phyloP scores from a whole-genome alignment of 2,797 vertebrate genomes.

The Pseudocheirus occidentalis region DNA sequence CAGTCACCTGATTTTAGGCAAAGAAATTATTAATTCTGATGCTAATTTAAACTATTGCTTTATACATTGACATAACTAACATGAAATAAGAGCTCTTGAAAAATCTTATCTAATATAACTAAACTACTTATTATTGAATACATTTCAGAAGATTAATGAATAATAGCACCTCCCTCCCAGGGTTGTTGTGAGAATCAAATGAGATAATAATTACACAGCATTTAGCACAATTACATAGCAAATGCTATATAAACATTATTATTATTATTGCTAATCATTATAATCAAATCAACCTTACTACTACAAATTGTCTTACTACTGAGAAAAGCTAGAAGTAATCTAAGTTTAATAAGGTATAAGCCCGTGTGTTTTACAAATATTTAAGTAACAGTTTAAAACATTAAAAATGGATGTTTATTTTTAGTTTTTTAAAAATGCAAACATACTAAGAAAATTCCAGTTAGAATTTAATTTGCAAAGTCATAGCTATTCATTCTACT shows the following conservation, averaged over 20 bases:
- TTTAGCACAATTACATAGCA: background rate
- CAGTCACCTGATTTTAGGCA: slow-evolving; percentile 31
- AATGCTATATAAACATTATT: background rate
- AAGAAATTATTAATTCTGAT: slow-evolving; percentile 40
- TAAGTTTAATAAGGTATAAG: background rate
- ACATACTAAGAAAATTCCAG: background rate
- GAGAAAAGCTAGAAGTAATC: background rate
- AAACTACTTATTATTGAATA: background rate
- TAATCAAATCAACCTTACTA: background rate
- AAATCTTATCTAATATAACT: background rate
- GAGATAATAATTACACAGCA: background rate
- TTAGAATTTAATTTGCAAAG: slow-evolving; percentile 48
- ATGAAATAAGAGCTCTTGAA: background rate
- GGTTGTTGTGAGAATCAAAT: background rate
- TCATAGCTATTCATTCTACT: slow-evolving; percentile 42
- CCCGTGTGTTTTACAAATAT: background rate
- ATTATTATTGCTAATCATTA: too few species aligned
- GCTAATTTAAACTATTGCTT: slow-evolving; percentile 40
- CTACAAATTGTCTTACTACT: background rate
- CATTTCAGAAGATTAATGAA: background rate
- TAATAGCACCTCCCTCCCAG: background rate
- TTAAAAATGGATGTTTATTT: slow-evolving; percentile 32
- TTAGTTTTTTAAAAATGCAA: slow-evolving; percentile 1
- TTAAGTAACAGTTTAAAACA: background rate
- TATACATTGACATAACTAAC: slow-evolving; percentile 43